Evolutionary conservation across 2,888 invertebrate species (phyloP).

Genomic region (Didymodactylos carnosus): DNA sequence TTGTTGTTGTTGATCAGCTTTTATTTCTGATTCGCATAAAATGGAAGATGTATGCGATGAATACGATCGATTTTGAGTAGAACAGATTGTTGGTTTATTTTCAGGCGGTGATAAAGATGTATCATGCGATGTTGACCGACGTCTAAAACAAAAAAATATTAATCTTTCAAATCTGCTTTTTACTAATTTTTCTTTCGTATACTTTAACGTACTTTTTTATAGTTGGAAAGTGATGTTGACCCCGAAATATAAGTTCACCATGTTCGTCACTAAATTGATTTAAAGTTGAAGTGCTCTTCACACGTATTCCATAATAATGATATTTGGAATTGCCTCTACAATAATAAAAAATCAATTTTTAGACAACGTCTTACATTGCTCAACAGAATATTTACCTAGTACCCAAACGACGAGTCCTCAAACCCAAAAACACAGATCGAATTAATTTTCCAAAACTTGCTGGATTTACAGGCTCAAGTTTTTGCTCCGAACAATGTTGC

Average conservation of each 20-base stretch:
- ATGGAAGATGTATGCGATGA: neutral
- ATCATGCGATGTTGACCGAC: neutral
- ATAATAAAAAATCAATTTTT: slow-evolving; percentile 11
- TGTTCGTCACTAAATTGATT: slow-evolving; percentile 35
- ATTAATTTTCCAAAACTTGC: slow-evolving; percentile 98
- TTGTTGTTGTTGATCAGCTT: neutral
- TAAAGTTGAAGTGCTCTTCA: slow-evolving; percentile 63
- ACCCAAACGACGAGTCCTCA: slow-evolving; percentile 79
- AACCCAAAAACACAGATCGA: slow-evolving; percentile 83
- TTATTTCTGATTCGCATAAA: neutral
- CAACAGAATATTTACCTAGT: too few species aligned
- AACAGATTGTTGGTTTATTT: neutral
- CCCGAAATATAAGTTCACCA: neutral
- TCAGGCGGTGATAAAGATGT: neutral
- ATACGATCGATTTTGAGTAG: neutral
- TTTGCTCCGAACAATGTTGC: slow-evolving; percentile 64
- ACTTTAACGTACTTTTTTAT: neutral
- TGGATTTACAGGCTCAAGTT: slow-evolving; percentile 91
- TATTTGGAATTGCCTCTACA: slow-evolving; percentile 96
- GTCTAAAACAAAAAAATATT: neutral
- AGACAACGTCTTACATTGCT: neutral
- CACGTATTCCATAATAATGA: slow-evolving; percentile 96
- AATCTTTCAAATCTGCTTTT: neutral
- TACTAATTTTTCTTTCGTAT: neutral
- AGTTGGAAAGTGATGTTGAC: slow-evolving; percentile 10